Conservation (phyloP, 2,113 vertebrate species). For the Centropus bengalensis region DNA sequence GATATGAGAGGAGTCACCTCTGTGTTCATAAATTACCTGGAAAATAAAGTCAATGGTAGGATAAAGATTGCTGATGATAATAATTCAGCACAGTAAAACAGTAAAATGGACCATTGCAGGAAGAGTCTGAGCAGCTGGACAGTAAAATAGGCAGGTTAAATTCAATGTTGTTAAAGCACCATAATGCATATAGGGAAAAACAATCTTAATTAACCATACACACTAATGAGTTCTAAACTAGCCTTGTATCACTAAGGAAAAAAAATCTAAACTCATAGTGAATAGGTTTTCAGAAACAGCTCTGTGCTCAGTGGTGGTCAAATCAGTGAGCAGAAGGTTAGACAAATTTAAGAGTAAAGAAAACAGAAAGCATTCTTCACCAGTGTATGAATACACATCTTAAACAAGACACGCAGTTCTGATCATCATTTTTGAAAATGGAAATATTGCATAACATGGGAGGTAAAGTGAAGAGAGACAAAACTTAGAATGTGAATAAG, state of each 20-base stretch:
- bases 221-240: neutral
- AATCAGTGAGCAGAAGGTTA: neutral
- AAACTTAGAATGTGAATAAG: neutral
- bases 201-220: neutral
- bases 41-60: neutral
- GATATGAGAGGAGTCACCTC: neutral
- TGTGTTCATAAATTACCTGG: neutral
- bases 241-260: neutral
- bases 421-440: neutral
- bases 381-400: neutral
- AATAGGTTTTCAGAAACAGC: neutral
- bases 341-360: neutral
- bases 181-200: neutral
- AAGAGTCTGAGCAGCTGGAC: neutral
- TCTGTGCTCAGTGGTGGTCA: neutral
- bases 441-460: neutral
- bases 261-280: neutral
- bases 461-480: neutral
- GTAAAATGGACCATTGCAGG: neutral
- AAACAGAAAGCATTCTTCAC: neutral
- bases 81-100: neutral
- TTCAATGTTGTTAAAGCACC: neutral
- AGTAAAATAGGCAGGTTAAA: conserved; percentile 1
- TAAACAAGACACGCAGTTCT: neutral
- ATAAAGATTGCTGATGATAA: neutral